A percentile compares a stretch with the other conserved stretches of the same genome.
These are phyloP conservation scores for Acrossocheilus wenchowensis DNA, from an alignment of 2,797 vertebrate species.

Conservation along the genomic window DNA sequence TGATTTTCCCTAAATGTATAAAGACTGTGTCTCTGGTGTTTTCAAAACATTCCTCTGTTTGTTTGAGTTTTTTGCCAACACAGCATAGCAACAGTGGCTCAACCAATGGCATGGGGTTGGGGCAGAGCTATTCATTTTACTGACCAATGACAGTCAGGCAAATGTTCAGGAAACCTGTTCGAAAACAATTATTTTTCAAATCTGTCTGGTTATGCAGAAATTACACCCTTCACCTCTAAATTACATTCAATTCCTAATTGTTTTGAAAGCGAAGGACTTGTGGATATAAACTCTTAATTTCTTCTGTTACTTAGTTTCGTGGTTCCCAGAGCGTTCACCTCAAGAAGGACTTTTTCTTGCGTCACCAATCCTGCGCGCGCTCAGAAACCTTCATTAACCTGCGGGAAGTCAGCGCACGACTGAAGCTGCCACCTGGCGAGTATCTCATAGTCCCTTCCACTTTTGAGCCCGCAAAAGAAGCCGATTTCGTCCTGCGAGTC, in stretches of 20 bases:
- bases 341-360: slow-evolving; percentile 93
- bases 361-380: slow-evolving; percentile 85
- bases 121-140: background rate
- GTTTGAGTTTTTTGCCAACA: background rate
- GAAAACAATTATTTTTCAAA: background rate
- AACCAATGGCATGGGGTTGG: background rate
- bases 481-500: slow-evolving; percentile 88
- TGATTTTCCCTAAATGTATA: background rate
- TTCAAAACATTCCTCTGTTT: background rate
- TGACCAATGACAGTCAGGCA: slow-evolving; percentile 7
- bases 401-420: slow-evolving; percentile 87
- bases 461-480: slow-evolving; percentile 87
- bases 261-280: background rate
- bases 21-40: background rate
- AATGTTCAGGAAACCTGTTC: background rate
- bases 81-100: background rate
- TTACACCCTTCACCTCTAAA: background rate
- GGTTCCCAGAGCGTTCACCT: slow-evolving; percentile 82
- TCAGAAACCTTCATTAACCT: slow-evolving; percentile 90
- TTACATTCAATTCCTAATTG: background rate
- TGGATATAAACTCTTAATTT: background rate
- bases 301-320: slow-evolving; percentile 72
- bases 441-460: slow-evolving; percentile 92
- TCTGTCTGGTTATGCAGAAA: background rate
- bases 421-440: slow-evolving; percentile 88